Base-by-base conservation (phyloP, 1,140 invertebrate genomes). In the Neodiprion fabricii region DNA sequence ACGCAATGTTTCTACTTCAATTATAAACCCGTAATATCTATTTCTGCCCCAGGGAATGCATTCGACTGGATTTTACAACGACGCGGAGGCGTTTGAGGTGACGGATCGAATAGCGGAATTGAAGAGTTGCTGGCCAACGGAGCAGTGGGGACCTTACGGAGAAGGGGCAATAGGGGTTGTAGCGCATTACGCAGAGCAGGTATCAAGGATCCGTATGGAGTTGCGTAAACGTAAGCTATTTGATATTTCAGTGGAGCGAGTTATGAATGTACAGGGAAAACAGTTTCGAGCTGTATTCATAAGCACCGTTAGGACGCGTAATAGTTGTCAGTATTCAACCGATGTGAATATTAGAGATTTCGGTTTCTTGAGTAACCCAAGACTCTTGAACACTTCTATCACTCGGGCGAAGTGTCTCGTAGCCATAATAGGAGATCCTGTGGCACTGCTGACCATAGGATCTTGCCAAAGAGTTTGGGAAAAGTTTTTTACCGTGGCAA, bases 241-340 rank as follows among this genome's bases (percentile, higher is more conserved):
- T 73, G 92, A 93, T 65, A 93, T 97, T 48, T 95, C 94, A 8
- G 96, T 97, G 1, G 96, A 97, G 84, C 88, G 95, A 75, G 95
- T 97, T 10, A 88, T 96, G 0, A 97, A 97, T 87, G 95, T 96
- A 0, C 96, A 97, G 89, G 95, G 95, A 84, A 97, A 97, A 84
- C 95, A 97, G 85, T 97, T 97, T 82, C 90, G 95, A 10, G 95
- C 94, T 0, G 93, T 97, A 48, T 94, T 97, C 78, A 87, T 97
- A 53, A 96, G 94, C 23, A 96, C 95, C 0, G 96, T 97, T 1
- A 89, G 96, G 7, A 97, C 95, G 1, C 87, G 94, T 72, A 95
- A 94, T 1, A 96, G 94, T 88, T 84, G 88, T 87, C 82, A 83
- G 71, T 84, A 88, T 1, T 83, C 83, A 9, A 85, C 85, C 11